Conservation (phyloP, 2,113 vertebrate genomes). For the Tenebrosternarchus preto region DNA sequence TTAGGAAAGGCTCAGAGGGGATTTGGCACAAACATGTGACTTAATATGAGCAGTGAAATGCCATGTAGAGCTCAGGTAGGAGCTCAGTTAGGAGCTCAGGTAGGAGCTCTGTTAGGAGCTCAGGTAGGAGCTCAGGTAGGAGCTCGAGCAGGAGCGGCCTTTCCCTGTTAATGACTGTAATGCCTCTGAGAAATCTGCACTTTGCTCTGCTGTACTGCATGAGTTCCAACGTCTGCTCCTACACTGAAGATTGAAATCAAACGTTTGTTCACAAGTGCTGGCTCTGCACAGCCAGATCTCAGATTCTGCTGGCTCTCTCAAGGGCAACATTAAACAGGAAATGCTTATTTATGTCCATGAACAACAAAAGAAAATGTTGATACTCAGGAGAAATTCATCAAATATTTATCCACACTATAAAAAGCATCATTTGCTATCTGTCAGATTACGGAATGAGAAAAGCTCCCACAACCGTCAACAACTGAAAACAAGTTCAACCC, state of each 20-base stretch:
- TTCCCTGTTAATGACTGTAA: no score
- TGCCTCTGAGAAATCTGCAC: constrained; percentile 11
- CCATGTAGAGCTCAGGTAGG: no score
- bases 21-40: constrained; percentile 38
- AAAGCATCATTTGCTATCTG: constrained; percentile 29
- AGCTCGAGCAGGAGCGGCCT: no score
- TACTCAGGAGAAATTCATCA: constrained; percentile 5
- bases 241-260: neutral
- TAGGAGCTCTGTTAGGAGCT: no score
- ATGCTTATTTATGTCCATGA: neutral
- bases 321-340: neutral
- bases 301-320: neutral
- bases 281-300: neutral
- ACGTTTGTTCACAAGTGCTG: neutral
- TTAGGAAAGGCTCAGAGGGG: neutral
- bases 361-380: neutral
- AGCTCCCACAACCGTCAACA: neutral
- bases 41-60: constrained; percentile 35
- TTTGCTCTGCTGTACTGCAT: constrained; percentile 4
- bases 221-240: no score
- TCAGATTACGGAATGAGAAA: constrained; percentile 30
- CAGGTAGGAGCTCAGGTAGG: no score
- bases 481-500: constrained; percentile 37
- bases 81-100: no score
- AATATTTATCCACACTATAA: constrained; percentile 28